Conservation (phyloP, 2,888 invertebrate species). For the Eupithecia insigniata region DNA sequence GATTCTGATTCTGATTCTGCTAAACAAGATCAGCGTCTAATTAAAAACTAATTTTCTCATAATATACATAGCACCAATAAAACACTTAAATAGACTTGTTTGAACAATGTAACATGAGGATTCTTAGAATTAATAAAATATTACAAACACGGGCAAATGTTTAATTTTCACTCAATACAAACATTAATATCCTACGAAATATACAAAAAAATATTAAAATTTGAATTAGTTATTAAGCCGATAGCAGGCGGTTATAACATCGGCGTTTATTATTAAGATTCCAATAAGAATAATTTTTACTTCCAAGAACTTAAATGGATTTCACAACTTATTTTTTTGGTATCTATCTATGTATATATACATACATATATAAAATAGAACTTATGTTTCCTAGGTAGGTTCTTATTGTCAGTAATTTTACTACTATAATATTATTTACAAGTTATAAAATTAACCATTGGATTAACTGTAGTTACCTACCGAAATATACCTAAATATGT, state of each 20-base stretch:
- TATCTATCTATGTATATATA: too few species aligned
- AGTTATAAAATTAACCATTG: too few species aligned
- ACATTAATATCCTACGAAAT: slow-evolving; percentile 4
- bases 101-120: neutral
- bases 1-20: too few species aligned
- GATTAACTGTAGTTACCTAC: too few species aligned
- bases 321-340: too few species aligned
- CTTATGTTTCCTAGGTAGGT: too few species aligned
- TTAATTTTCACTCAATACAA: neutral
- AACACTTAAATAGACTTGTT: neutral
- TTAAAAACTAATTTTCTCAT: neutral
- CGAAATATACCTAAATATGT: too few species aligned
- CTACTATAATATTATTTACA: too few species aligned
- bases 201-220: neutral
- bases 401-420: too few species aligned
- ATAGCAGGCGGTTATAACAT: neutral
- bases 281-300: neutral
- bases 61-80: neutral
- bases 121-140: neutral
- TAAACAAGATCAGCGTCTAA: neutral
- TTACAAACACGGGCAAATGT: neutral
- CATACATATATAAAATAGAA: too few species aligned
- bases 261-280: neutral
- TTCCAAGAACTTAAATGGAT: neutral
- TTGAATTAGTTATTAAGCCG: neutral